Base-by-base conservation (phyloP, 2,888 invertebrate species). In the Meganola albula region DNA sequence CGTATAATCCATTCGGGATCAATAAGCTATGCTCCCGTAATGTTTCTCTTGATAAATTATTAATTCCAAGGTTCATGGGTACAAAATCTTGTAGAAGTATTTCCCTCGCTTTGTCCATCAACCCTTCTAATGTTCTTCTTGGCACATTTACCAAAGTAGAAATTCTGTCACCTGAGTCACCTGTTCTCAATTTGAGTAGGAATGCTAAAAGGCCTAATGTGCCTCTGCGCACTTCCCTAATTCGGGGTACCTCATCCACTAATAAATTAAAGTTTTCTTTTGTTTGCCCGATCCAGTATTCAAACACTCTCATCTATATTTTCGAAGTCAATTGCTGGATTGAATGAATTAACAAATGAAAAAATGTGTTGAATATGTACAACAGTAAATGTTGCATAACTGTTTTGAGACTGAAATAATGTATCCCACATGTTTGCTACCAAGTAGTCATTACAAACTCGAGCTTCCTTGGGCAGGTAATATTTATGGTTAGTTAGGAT, bases 351-450 rank as follows among this genome's bases (percentile, higher is more conserved):
- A 2, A 37, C 34, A 37, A 45, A 42, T 11, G 37, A 41, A 26
- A 46, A 40, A n/a, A 40, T 26, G 30, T 40, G 42, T 22, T 42
- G 24, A 4, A 46, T 23, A 16, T 42, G 37, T 10, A 40, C 25
- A 9, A 26, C 32, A 10, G 31, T 36, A 27, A 46, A 46, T 24
- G 26, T 29, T 5, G 12, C 13, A 4, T 31, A 24, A 9, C 42
- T 42, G 27, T 42, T 40, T 30, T 37, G 13, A 8, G 31, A 37
- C 1, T 34, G 27, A 34, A 22, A 40, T 12, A 46, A 16, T 4
- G 14, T 33, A 9, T 37, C 37, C 43, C 38, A 41, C 10, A 8
- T 11, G 26, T 31, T 35, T 2, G 7, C 8, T 4, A 2, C 8
- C 10, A 26, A 26, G 22, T 35, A 31, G 9, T 31, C 23, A 13